phyloP scores from a whole-genome alignment of 1,140 invertebrate genomes.

The Pseudomyrmex gracilis region DNA sequence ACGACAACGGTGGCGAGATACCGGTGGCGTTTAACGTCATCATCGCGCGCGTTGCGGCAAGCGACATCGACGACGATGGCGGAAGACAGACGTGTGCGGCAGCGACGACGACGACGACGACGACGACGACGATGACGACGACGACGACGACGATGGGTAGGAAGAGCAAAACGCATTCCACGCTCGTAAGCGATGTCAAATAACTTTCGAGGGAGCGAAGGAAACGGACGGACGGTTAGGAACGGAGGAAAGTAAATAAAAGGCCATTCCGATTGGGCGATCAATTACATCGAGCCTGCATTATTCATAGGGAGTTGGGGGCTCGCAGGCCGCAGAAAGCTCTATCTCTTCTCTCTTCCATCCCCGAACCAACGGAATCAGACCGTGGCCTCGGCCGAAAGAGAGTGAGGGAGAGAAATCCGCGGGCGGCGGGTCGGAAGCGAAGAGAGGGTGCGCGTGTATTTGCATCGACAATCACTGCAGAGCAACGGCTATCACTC shows the following conservation, averaged over 20 bases:
- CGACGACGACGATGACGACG: background rate
- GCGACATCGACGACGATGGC: background rate
- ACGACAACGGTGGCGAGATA: conserved; percentile 3
- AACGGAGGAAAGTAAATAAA: conserved; percentile 85
- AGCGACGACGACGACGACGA: background rate
- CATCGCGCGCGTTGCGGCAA: conserved; percentile 24
- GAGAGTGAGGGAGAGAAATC: conserved; percentile 50
- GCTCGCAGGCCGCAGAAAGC: conserved; percentile 82
- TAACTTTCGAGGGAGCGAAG: conserved; percentile 81
- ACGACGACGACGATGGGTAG: background rate
- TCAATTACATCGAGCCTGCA: conserved; percentile 85
- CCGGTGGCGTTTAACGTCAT: conserved; percentile 62
- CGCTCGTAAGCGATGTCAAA: conserved; percentile 83
- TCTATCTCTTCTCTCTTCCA: conserved; percentile 76
- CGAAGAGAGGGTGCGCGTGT: conserved; percentile 68
- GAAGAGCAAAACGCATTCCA: conserved; percentile 76
- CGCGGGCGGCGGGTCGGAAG: conserved; percentile 50
- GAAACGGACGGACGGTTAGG: conserved; percentile 77
- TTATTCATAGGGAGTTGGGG: conserved; percentile 84
- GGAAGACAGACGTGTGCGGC: conserved; percentile 14
- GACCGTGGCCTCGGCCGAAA: conserved; percentile 72
- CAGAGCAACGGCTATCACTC: conserved; percentile 73
- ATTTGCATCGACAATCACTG: conserved; percentile 82
- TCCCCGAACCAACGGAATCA: conserved; percentile 73
- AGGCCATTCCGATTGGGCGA: conserved; percentile 85